Evolutionary conservation across 2,888 invertebrate genomes (phyloP), one percentile per base, ranked within the genome.

Genomic region (Pachliopta kotzebuea): DNA sequence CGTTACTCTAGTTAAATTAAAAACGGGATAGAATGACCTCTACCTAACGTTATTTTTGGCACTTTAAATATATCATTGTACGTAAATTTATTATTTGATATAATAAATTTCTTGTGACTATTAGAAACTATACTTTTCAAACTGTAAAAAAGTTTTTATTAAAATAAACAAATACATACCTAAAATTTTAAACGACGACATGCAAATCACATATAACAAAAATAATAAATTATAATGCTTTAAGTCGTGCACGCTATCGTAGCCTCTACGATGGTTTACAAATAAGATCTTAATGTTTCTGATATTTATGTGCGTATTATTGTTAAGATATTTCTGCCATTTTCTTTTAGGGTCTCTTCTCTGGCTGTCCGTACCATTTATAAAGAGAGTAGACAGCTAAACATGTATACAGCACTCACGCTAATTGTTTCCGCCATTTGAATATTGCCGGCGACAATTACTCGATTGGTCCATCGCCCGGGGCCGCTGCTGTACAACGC

Each of bases 341-440:
- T 45, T 45, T 8, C 4, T 4, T 6, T n/a, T 1, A 4, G 6
- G 45, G n/a, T 18, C 45, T 56, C 24, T 57, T n/a, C 0, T 23
- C 42, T n/a, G 57, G 54, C 45, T 49, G 55, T 49, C 55, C 20
- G 64, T 68, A 65, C 69, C 66, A 59, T 70, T 67, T 68, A 68
- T 68, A 63, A 71, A 66, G 63, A 64, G 72, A 71, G 75, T 71
- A 72, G 72, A 70, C 71, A 68, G 74, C 74, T 73, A 78, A 83
- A 79, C 80, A 74, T 76, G 78, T 82, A 76, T 75, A 75, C 76
- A 84, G 90, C 92, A 92, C 92, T 92, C 81, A 83, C 76, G 76
- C 80, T 92, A 92, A 92, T 92, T 92, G 88, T 92, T 90, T 86
- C 85, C 88, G 88, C 87, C 92, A 92, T 92, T 92, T 92, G 88